Evolutionary conservation across 2,888 invertebrate genomes (phyloP).

Genomic region (Hypena proboscidalis): DNA sequence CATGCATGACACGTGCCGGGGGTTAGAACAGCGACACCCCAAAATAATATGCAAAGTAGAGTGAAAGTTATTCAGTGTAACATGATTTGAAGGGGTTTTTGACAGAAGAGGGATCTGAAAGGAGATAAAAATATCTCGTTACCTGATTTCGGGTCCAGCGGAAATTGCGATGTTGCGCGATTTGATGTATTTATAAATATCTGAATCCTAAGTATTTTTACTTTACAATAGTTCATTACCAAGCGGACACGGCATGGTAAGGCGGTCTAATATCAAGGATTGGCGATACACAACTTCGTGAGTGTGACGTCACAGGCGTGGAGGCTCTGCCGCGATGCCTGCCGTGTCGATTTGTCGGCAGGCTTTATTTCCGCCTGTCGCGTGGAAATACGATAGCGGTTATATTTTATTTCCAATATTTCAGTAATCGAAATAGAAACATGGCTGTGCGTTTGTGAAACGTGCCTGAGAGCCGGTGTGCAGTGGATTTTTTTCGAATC

Average conservation of each 20-base stretch:
- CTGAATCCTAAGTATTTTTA: constrained; percentile 11
- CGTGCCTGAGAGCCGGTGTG: constrained; percentile 40
- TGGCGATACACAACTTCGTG: constrained; percentile 18
- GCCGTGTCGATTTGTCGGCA: constrained; percentile 56
- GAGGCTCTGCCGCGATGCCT: constrained; percentile 30
- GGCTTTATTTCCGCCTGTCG: constrained; percentile 81
- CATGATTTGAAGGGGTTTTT: no score
- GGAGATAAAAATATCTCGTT: no score
- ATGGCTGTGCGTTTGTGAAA: constrained; percentile 53
- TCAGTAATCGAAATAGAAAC: constrained; percentile 73
- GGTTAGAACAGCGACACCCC: not conserved
- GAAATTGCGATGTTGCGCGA: constrained; percentile 12
- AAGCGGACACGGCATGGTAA: not conserved
- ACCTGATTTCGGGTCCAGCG: no score
- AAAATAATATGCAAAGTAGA: no score
- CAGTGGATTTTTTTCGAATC: constrained; percentile 33
- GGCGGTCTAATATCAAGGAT: constrained; percentile 6
- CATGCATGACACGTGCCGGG: not conserved
- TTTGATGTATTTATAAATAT: no score
- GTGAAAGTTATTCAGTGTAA: no score
- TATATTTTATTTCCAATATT: constrained; percentile 74
- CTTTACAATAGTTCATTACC: constrained; percentile 16
- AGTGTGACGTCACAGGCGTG: constrained; percentile 20
- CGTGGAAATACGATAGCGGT: constrained; percentile 75
- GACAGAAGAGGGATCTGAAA: no score